phyloP scores from a whole-genome alignment of 2,797 vertebrate genomes.

The Thalassophryne amazonica region DNA sequence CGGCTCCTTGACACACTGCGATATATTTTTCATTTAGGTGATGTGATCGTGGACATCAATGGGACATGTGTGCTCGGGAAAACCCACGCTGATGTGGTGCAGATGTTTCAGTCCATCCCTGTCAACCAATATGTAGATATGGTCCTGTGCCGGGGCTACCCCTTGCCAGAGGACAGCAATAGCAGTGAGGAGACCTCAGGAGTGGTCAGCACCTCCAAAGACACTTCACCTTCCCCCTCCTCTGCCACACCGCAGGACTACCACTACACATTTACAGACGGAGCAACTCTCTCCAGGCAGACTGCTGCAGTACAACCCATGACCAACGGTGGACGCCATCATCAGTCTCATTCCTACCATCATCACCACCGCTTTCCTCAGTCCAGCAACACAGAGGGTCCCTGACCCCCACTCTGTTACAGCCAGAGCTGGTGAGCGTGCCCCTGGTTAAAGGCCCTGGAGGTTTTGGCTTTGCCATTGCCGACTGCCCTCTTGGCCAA shows the following conservation, averaged over 20 bases:
- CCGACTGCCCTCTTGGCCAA: conserved; percentile 92
- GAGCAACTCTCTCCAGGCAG: conserved; percentile 74
- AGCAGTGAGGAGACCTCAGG: conserved; percentile 60
- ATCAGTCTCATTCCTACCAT: conserved; percentile 37
- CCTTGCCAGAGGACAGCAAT: conserved; percentile 87
- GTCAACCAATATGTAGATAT: conserved; percentile 94
- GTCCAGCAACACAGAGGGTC: conserved; percentile 69
- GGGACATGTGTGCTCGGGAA: conserved; percentile 92
- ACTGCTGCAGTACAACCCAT: conserved; percentile 66
- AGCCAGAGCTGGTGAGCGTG: conserved; percentile 89
- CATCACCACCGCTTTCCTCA: conserved; percentile 39
- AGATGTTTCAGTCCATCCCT: conserved; percentile 96
- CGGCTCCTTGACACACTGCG: background rate
- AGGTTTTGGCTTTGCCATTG: conserved; percentile 96
- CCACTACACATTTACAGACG: conserved; percentile 71
- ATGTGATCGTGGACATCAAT: conserved; percentile 97
- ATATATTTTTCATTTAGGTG: conserved; percentile 80
- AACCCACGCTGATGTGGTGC: conserved; percentile 96
- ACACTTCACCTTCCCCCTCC: conserved; percentile 77
- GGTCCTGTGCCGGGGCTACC: conserved; percentile 94
- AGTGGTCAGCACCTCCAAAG: conserved; percentile 78
- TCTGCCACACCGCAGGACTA: conserved; percentile 75
- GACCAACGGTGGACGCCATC: conserved; percentile 80
- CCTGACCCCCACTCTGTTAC: conserved; percentile 84
- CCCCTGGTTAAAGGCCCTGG: conserved; percentile 91